Percentiles rank a stretch among this genome's conserved stretches.
Conservation (phyloP, 2,888 invertebrate genomes). For the Lypha dubia region DNA sequence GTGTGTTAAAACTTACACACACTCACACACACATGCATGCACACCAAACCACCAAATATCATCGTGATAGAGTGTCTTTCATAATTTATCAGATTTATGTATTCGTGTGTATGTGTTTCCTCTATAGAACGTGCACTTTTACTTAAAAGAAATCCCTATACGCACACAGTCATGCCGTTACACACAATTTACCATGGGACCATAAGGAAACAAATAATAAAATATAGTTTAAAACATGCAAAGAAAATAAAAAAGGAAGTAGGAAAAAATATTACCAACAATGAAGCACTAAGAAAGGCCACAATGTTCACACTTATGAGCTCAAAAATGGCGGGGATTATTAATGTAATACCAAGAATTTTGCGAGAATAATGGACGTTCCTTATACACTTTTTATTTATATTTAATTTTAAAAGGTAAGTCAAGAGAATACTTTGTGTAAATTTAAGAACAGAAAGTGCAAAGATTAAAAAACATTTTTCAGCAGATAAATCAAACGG, state of each 20-base stretch:
- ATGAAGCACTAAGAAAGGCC: slow-evolving; percentile 45
- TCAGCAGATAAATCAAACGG: not conserved
- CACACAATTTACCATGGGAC: slow-evolving; percentile 49
- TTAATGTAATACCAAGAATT: slow-evolving; percentile 57
- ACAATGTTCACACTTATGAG: slow-evolving; percentile 61
- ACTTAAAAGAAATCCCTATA: slow-evolving; percentile 10
- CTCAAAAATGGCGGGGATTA: slow-evolving; percentile 42
- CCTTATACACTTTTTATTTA: slow-evolving; percentile 1
- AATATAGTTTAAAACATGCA: slow-evolving; percentile 32
- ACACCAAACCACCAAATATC: slow-evolving; percentile 10
- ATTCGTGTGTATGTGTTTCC: slow-evolving; percentile 3
- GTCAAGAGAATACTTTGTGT: not conserved
- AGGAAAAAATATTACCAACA: slow-evolving; percentile 2
- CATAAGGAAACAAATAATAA: slow-evolving; percentile 61
- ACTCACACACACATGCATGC: slow-evolving; percentile 9
- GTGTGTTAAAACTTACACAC: not conserved
- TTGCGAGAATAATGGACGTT: slow-evolving; percentile 33
- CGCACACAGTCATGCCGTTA: slow-evolving; percentile 19
- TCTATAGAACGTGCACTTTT: slow-evolving; percentile 30
- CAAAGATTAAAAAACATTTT: not conserved
- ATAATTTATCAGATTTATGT: slow-evolving; percentile 67
- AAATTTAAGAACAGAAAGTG: not conserved
- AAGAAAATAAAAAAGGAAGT: not conserved
- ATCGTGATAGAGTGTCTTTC: slow-evolving; percentile 61
- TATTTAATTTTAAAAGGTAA: slow-evolving; percentile 37